A percentile compares a stretch with the other conserved stretches of the same genome.
Evolutionary conservation across 2,888 invertebrate species (phyloP).

Genomic region (Dicyrtoma fusca): DNA sequence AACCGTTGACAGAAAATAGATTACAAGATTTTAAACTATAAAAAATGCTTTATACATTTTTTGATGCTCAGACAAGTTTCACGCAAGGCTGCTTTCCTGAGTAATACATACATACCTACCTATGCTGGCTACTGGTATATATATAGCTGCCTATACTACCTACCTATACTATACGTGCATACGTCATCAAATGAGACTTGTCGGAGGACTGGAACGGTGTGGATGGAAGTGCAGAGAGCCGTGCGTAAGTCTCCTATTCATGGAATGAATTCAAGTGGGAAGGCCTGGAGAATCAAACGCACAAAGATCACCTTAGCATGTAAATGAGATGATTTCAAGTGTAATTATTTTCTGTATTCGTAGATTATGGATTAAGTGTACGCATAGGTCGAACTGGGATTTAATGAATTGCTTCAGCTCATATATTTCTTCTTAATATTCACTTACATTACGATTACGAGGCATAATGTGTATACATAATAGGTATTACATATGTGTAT

Average conservation of each 20-base stretch:
- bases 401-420: too few species aligned
- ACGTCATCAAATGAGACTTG: conserved; percentile 8
- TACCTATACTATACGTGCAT: conserved; percentile 3
- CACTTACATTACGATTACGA: too few species aligned
- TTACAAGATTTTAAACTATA: neutral
- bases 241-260: neutral
- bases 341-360: conserved; percentile 1
- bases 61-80: conserved; percentile 9
- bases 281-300: conserved; percentile 1
- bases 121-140: too few species aligned
- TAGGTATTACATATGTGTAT: neutral
- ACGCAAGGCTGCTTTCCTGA: conserved; percentile 21
- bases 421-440: neutral
- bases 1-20: conserved; percentile 22
- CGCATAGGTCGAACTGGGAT: too few species aligned
- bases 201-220: conserved; percentile 1
- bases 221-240: conserved; percentile 8
- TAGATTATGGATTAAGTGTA: neutral
- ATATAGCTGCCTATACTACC: too few species aligned
- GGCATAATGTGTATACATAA: too few species aligned
- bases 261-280: neutral
- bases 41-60: neutral
- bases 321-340: conserved; percentile 4
- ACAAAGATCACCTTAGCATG: neutral
- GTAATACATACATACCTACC: too few species aligned